Conservation (phyloP, 2,888 invertebrate genomes). For the Octodonta nipae region DNA sequence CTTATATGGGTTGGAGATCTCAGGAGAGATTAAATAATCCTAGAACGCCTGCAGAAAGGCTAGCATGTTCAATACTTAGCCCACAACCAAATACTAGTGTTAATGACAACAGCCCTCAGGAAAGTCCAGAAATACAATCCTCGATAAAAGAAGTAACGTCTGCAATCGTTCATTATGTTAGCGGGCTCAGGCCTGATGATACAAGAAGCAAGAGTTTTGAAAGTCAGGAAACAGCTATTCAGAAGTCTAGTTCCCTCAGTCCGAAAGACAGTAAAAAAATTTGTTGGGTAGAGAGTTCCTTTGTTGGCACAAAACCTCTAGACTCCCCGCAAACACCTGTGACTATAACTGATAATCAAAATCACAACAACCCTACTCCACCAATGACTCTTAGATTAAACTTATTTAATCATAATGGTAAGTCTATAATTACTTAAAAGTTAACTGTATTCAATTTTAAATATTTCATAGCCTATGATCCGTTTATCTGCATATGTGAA, state of each 20-base stretch:
- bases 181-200: constrained; percentile 48
- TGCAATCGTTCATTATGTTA: constrained; percentile 83
- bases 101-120: constrained; percentile 18
- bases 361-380: constrained; percentile 23
- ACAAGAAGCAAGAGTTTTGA: constrained; percentile 20
- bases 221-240: constrained; percentile 26
- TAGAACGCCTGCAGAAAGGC: constrained; percentile 71
- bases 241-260: constrained; percentile 27
- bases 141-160: constrained; percentile 87
- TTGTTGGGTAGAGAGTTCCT: constrained; percentile 87
- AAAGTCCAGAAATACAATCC: constrained; percentile 57
- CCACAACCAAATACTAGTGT: constrained; percentile 19
- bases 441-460: no score
- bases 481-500: no score
- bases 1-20: constrained; percentile 78
- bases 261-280: constrained; percentile 56
- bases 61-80: constrained; percentile 50
- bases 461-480: no score
- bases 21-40: constrained; percentile 70
- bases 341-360: constrained; percentile 25
- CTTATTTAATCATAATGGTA: constrained; percentile 35
- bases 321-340: constrained; percentile 73
- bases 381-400: constrained; percentile 41
- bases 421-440: no score
- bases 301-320: constrained; percentile 71